Conservation (phyloP, 2,888 invertebrate genomes). For the Chelonus formosanus region DNA sequence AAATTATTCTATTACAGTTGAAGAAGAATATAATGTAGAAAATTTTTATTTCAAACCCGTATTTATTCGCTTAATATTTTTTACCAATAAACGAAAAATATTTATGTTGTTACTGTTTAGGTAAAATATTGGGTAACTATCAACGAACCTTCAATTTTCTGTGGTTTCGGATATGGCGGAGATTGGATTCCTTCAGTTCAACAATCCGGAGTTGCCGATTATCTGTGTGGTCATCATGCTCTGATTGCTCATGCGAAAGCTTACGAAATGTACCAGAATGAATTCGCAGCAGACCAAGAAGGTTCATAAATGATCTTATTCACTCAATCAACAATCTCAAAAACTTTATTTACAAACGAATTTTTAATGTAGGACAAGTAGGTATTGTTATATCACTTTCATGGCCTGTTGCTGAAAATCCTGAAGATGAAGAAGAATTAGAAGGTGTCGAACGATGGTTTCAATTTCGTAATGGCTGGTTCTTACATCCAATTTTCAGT, state of each 20-base stretch:
- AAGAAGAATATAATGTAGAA: too few relatives aligned
- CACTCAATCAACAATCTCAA: constrained; percentile 8
- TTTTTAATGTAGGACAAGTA: constrained; percentile 66
- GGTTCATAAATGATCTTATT: constrained; percentile 57
- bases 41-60: too few relatives aligned
- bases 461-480: constrained; percentile 73
- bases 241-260: constrained; percentile 74
- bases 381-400: constrained; percentile 70
- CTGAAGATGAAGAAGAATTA: constrained; percentile 65
- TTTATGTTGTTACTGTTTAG: constrained; percentile 35
- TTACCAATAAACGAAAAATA: too few relatives aligned
- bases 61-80: too few relatives aligned
- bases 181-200: constrained; percentile 40
- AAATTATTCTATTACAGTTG: too few relatives aligned
- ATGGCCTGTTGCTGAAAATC: constrained; percentile 65
- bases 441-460: constrained; percentile 69
- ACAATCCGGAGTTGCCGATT: constrained; percentile 68
- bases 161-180: constrained; percentile 68
- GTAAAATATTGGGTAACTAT: constrained; percentile 76
- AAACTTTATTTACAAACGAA: not conserved
- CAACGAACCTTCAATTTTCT: constrained; percentile 76
- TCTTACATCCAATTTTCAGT: constrained; percentile 74
- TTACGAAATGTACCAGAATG: constrained; percentile 71
- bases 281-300: constrained; percentile 68
- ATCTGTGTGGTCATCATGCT: constrained; percentile 72